A percentile compares a stretch with the other conserved stretches of the same genome.
These are phyloP conservation scores for Sapayoa aenigma DNA, from an alignment of 2,113 vertebrate species.

Conservation along the genomic window DNA sequence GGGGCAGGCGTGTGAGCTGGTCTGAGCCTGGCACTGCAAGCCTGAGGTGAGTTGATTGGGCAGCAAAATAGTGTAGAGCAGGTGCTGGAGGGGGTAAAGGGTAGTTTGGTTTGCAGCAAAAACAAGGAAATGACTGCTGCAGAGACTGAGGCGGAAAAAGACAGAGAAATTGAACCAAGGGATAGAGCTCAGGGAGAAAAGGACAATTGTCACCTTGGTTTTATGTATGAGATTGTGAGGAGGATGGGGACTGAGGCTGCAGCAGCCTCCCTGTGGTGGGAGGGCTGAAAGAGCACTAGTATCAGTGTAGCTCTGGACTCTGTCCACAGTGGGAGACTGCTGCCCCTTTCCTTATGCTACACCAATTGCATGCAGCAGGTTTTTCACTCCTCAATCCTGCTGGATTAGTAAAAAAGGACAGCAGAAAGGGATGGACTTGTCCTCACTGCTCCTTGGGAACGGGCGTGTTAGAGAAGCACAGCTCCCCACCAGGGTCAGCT, in stretches of 20 bases:
- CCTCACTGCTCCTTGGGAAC: background rate
- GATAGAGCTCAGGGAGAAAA: background rate
- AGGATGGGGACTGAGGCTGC: background rate
- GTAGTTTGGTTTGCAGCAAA: background rate
- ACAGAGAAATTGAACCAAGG: background rate
- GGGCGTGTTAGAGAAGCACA: background rate
- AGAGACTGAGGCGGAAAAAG: background rate
- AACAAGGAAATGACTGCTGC: background rate
- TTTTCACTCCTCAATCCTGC: background rate
- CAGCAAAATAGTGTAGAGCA: background rate
- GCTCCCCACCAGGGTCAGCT: background rate
- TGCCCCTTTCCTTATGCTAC: background rate
- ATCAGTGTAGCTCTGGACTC: background rate
- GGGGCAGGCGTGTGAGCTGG: background rate
- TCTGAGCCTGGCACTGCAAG: slow-evolving; percentile 15
- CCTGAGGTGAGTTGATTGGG: slow-evolving; percentile 55
- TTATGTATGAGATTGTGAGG: background rate
- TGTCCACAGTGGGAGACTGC: background rate
- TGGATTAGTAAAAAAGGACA: background rate
- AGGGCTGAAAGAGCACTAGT: background rate
- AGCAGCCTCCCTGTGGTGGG: background rate
- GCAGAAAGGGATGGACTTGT: background rate
- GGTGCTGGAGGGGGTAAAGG: background rate
- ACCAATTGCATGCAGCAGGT: background rate
- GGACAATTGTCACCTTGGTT: background rate